These are phyloP conservation scores for Chlorops oryzae DNA, from an alignment of 1,140 invertebrate genomes.

Conservation along the genomic window DNA sequence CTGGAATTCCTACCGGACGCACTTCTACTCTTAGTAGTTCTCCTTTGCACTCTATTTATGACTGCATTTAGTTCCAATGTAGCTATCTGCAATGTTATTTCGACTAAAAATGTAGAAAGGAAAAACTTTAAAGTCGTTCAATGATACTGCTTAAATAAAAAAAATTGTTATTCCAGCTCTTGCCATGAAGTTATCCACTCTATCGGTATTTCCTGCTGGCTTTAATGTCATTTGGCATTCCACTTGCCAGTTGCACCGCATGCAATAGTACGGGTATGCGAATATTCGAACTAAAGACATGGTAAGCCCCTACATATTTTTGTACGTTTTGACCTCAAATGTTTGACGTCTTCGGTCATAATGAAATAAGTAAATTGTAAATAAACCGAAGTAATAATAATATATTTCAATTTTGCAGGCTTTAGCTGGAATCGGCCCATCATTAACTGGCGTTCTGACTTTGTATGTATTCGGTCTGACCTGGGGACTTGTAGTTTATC, in stretches of 20 bases:
- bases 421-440: slow-evolving; percentile 10
- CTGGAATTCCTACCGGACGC: slow-evolving; percentile 49
- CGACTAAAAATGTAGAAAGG: too few species aligned
- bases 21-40: slow-evolving; percentile 53
- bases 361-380: too few species aligned
- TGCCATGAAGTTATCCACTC: slow-evolving; percentile 66
- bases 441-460: slow-evolving; percentile 1
- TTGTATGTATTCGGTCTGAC: slow-evolving; percentile 1
- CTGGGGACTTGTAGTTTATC: slow-evolving; percentile 6
- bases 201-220: slow-evolving; percentile 74
- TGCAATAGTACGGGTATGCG: slow-evolving; percentile 74
- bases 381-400: too few species aligned
- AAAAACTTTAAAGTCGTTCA: too few species aligned
- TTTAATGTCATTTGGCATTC: slow-evolving; percentile 68
- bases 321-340: too few species aligned
- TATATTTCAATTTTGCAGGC: background rate
- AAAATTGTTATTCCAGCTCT: slow-evolving; percentile 49
- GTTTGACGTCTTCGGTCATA: too few species aligned
- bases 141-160: too few species aligned
- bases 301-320: slow-evolving; percentile 49
- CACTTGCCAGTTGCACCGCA: slow-evolving; percentile 74
- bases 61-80: slow-evolving; percentile 80
- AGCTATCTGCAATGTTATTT: slow-evolving; percentile 70
- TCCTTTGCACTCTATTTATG: slow-evolving; percentile 50
- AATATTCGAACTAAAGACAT: slow-evolving; percentile 68